phyloP scores from a whole-genome alignment of 2,113 vertebrate species.

The Eolophus roseicapilla region DNA sequence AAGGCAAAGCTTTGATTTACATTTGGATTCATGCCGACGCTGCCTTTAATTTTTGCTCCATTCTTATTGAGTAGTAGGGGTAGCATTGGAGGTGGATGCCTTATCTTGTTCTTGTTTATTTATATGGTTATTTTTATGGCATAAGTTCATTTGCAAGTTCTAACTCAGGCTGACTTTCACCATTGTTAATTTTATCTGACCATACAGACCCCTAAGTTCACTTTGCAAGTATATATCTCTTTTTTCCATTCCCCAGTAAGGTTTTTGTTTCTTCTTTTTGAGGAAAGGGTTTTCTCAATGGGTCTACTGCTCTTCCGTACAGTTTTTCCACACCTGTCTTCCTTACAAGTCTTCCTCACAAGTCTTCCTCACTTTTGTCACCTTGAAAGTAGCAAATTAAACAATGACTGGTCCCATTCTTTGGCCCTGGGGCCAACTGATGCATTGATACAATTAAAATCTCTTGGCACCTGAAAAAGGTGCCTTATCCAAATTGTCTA shows the following conservation, averaged over 20 bases:
- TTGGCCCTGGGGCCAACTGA: not conserved
- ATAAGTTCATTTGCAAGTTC: not conserved
- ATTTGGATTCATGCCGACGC: not conserved
- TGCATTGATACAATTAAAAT: not conserved
- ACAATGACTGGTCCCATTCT: not conserved
- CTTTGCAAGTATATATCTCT: not conserved
- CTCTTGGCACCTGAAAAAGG: not conserved
- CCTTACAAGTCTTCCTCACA: not conserved
- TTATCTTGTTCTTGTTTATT: not conserved
- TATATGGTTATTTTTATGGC: not conserved
- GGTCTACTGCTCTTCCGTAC: not conserved
- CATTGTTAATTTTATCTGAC: not conserved
- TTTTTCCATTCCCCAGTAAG: not conserved
- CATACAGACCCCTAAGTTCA: not conserved
- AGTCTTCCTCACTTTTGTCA: not conserved
- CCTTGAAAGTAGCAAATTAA: not conserved
- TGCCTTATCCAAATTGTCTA: conserved; percentile 1
- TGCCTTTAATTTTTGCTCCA: not conserved
- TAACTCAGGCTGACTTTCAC: not conserved
- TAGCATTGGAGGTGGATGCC: rapidly evolving
- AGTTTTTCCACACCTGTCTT: not conserved
- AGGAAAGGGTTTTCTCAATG: not conserved
- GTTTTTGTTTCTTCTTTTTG: not conserved
- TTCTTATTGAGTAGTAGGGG: not conserved
- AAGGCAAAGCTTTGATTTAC: not conserved